A percentile compares a stretch with the other conserved stretches of the same genome.
These are phyloP conservation scores for Pterocles orientalis DNA, from an alignment of 2,113 vertebrate species.

Conservation along the genomic window DNA sequence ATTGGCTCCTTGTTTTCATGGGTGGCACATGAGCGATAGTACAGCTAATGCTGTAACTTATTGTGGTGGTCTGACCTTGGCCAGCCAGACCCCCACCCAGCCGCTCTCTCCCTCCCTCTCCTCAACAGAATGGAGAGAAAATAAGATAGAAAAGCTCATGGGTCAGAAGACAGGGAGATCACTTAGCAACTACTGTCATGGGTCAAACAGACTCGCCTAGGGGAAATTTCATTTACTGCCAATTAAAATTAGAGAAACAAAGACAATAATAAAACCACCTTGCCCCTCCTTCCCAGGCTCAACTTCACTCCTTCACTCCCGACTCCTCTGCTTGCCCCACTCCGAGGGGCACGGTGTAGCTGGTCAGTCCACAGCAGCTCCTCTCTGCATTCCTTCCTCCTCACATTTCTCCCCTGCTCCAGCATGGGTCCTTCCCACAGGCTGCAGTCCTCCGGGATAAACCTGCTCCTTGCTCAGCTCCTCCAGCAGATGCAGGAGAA, in stretches of 20 bases:
- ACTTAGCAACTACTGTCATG: neutral
- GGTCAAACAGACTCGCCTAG: neutral
- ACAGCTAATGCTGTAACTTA: neutral
- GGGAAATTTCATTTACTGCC: neutral
- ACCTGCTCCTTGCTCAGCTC: neutral
- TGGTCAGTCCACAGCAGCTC: neutral
- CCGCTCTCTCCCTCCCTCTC: neutral
- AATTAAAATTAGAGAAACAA: neutral
- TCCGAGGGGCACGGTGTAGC: accelerated
- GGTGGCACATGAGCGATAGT: neutral
- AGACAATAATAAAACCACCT: neutral
- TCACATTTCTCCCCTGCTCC: neutral
- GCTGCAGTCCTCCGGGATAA: slow-evolving; percentile 1
- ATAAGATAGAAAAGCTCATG: neutral
- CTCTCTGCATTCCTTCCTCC: neutral
- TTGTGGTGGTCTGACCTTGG: neutral
- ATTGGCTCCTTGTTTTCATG: neutral
- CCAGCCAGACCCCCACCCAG: neutral
- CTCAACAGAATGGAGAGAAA: neutral
- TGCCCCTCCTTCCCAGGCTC: neutral
- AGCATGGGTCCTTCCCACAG: neutral
- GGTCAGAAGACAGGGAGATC: neutral
- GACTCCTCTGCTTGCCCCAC: neutral
- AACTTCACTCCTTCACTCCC: neutral
- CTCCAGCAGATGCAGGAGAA: neutral